Base-by-base conservation (phyloP, 2,888 invertebrate genomes). In the Leucozona laternaria region DNA sequence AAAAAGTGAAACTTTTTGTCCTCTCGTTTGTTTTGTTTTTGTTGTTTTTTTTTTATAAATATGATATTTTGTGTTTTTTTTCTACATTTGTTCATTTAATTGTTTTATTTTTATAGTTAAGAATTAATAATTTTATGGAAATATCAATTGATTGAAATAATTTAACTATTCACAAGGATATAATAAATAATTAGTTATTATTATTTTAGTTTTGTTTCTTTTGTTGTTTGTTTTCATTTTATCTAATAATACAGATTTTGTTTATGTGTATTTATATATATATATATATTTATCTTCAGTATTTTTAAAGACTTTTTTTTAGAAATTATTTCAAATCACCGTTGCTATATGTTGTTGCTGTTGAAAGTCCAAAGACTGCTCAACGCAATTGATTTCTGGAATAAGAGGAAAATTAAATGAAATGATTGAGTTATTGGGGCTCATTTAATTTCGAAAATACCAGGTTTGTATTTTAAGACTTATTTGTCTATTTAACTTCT, bases 331-430 rank as follows among this genome's bases (percentile, higher is more conserved):
- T 79, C 79, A 83, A 82, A 83, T 83, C 87, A 83, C 82, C 83
- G 71, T 79, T 83, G 87, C 81, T 79, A 76, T 60, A 34, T 58
- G 76, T 78, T 70, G 64, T 55, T 70, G 78, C 45, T 82, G 79
- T 60, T 68, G 75, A 66, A 70, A 78, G 57, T 48, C n/a, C 34
- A 66, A 31, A 17, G 48, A 40, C 86, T 88, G 85, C 88, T 90
- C 88, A 91, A 89, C 91, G 91, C 89, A 91, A 90, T 89, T 91
- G 91, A 90, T 91, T 91, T 90, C 91, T 91, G 89, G 77, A 60
- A 50, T 50, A 20, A 71, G 79, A 76, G 53, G 20, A 13, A 73
- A 53, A 17, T 31, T 17, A 57, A 37, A 25, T 50, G 6, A 68
- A n/a, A 53, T 17, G 37, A n/a, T 34, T 50, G 2, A 71, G 50